Evolutionary conservation across 2,797 vertebrate genomes (phyloP).

Genomic region (Bucorvus abyssinicus): DNA sequence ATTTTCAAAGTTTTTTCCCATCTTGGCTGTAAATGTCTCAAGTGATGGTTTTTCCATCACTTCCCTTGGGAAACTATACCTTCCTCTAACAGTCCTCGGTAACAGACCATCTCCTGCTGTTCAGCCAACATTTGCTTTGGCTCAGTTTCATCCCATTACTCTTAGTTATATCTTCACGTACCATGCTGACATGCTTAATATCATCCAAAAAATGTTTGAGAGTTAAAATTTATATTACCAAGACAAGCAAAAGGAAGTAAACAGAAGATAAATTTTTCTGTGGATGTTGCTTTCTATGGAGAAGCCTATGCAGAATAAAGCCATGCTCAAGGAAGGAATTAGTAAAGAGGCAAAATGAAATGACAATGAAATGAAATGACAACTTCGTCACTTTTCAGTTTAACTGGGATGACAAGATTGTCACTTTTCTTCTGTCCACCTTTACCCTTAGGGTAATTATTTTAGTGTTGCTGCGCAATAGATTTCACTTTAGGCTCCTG

Average conservation of each 20-base stretch:
- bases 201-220: background rate
- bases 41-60: background rate
- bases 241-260: background rate
- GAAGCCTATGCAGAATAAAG: background rate
- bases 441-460: background rate
- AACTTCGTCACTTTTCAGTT: background rate
- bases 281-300: background rate
- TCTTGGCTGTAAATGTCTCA: background rate
- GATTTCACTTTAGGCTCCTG: background rate
- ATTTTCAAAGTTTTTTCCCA: background rate
- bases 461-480: background rate
- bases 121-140: constrained; percentile 14
- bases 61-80: background rate
- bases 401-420: background rate
- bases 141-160: background rate
- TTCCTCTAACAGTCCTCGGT: background rate
- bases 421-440: constrained; percentile 3
- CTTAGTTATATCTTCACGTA: background rate
- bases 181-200: background rate
- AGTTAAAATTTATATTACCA: background rate
- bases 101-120: background rate
- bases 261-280: background rate
- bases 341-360: background rate
- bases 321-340: background rate
- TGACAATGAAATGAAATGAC: background rate